Conservation (phyloP, 2,113 vertebrate species). For the Mellivora capensis region DNA sequence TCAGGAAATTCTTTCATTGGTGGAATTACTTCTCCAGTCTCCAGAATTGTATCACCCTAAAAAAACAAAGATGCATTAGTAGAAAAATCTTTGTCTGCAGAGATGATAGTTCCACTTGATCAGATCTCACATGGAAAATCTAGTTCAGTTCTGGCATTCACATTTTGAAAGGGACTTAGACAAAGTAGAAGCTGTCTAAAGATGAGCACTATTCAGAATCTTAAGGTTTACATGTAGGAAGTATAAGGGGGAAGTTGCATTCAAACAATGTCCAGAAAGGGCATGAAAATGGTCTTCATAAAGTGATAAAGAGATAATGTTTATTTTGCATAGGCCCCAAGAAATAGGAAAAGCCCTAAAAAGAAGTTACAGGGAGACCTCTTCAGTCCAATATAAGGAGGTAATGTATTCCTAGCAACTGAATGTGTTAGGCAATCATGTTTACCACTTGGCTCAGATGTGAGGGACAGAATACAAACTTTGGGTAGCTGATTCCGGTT, state of each 20-base stretch:
- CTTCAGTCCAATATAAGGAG: not conserved
- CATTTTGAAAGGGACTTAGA: not conserved
- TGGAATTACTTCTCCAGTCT: constrained; percentile 90
- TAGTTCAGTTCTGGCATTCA: constrained; percentile 16
- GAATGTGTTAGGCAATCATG: not conserved
- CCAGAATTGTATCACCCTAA: constrained; percentile 90
- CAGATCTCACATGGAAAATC: not conserved
- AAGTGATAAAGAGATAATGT: not conserved
- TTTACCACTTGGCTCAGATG: not conserved
- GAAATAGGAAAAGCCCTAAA: not conserved
- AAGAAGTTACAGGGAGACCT: not conserved
- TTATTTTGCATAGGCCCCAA: not conserved
- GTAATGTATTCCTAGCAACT: not conserved
- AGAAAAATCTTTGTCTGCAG: not conserved
- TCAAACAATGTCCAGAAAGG: not conserved
- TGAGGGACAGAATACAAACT: not conserved
- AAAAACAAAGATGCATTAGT: constrained; percentile 45
- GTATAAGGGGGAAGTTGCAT: not conserved
- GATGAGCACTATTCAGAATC: constrained; percentile 1
- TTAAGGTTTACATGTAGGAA: not conserved
- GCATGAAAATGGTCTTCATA: not conserved
- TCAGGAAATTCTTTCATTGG: constrained; percentile 83
- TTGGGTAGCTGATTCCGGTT: not conserved
- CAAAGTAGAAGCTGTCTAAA: not conserved
- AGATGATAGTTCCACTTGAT: not conserved